Evolutionary conservation across 2,797 vertebrate species (phyloP), one percentile per base, ranked within the genome.

Genomic region (Pseudochirops cupreus): DNA sequence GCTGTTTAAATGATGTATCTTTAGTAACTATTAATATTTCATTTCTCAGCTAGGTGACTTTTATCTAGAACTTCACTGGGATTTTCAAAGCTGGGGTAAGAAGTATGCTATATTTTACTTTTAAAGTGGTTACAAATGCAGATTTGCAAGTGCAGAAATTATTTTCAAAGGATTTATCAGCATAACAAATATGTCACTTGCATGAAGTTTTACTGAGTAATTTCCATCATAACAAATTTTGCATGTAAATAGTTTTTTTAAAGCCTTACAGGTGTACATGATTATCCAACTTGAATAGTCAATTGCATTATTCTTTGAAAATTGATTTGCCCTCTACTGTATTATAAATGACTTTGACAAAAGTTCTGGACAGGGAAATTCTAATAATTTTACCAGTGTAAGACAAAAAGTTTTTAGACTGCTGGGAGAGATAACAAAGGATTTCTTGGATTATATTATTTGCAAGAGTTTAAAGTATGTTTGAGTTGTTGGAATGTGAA

Each of bases 41-140:
- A 55, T 92, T 98, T 98, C 98, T 95, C 98, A 99, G 99, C 99
- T 99, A 97, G 99, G 99, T 98, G 99, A 99, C 98, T 99, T 99
- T 99, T 99, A 99, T 98, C 98, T 99, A 99, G 99, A 99, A 98
- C 99, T 99, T 99, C 99, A 99, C 98, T 99, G 99, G 99, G 99
- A 99, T 98, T 99, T 99, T 99, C 99, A 99, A 99, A 99, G 99
- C 98, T 99, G 99, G 99, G 99, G 99, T 99, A 99, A 99, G 99
- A 99, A 50, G 0, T 93, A 4, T 95, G 53, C 52, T 96, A 31
- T 57, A 4, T 96, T 97, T 97, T 96, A 91, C 56, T 97, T 18
- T 87, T 96, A 92, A 96, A 95, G 90, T 95, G 90, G 24, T 16
- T 95, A 56, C 28, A 46, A 11, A 58, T 90, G 14, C 24, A 93